phyloP scores from a whole-genome alignment of 92 coral and sea anemone genomes.

The Porites evermanni region DNA sequence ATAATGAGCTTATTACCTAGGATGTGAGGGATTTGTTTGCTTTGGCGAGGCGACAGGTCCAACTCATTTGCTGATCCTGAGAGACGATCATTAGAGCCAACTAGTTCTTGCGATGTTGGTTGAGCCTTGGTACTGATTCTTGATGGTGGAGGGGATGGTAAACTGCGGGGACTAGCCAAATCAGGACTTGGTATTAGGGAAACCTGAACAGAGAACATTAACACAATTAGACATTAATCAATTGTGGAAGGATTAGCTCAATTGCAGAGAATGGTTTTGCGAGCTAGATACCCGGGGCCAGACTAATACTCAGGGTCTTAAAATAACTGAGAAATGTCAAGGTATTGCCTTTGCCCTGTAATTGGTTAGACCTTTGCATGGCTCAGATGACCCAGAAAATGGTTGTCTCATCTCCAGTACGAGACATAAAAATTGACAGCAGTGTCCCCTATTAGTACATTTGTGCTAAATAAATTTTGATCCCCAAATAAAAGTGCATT shows the following conservation, averaged over 20 bases:
- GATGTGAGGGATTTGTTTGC: slow-evolving; percentile 63
- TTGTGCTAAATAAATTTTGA: too few species aligned
- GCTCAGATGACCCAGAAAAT: too few species aligned
- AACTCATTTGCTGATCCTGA: slow-evolving; percentile 57
- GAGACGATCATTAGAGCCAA: slow-evolving; percentile 83
- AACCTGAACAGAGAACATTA: slow-evolving; percentile 24
- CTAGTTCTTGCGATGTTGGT: slow-evolving; percentile 86
- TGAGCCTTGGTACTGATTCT: slow-evolving; percentile 83
- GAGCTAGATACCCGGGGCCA: too few species aligned
- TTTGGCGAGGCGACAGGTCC: slow-evolving; percentile 11
- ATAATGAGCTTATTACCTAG: slow-evolving; percentile 50
- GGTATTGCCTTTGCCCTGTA: too few species aligned
- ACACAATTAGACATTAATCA: neutral
- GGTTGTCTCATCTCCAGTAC: too few species aligned
- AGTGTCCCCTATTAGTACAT: too few species aligned
- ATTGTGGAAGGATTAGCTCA: neutral
- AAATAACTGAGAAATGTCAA: too few species aligned
- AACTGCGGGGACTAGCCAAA: slow-evolving; percentile 70
- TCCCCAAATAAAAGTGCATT: too few species aligned
- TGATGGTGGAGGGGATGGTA: slow-evolving; percentile 91
- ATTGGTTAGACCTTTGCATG: too few species aligned
- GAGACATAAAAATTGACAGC: too few species aligned
- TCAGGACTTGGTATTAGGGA: slow-evolving; percentile 41
- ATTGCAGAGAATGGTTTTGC: neutral
- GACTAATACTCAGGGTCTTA: too few species aligned